Percentiles rank a stretch among this genome's conserved stretches.
Conservation (phyloP, 2,113 vertebrate genomes). For the Variabilichromis moorii region DNA sequence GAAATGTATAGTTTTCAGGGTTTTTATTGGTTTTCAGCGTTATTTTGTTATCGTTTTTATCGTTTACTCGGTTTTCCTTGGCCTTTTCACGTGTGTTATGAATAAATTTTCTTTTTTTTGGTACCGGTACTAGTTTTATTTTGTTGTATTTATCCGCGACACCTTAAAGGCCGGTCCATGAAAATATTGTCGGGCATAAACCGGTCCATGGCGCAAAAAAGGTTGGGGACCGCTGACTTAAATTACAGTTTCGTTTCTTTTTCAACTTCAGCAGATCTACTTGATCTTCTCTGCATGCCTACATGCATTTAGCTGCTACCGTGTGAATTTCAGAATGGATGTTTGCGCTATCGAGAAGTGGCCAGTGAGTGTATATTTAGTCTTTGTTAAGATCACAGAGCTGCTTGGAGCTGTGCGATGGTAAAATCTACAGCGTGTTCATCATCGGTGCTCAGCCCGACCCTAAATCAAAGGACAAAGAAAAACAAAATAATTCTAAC, state of each 20-base stretch:
- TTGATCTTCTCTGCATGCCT: neutral
- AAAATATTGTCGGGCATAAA: no score
- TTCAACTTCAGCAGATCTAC: neutral
- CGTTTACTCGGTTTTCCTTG: no score
- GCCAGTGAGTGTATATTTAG: neutral
- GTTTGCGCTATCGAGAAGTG: neutral
- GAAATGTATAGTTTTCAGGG: no score
- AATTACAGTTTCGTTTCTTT: neutral
- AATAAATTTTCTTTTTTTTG: no score
- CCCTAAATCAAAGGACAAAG: neutral
- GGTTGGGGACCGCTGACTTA: neutral
- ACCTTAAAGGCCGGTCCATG: no score
- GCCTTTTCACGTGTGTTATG: no score
- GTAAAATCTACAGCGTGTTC: accelerated
- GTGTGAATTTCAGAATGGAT: neutral
- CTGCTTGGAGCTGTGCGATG: neutral
- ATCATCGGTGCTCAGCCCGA: accelerated
- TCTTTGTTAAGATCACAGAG: neutral
- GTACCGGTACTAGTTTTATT: no score
- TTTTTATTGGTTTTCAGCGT: no score
- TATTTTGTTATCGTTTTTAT: no score
- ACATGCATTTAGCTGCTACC: neutral
- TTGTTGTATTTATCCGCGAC: no score
- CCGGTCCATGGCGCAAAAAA: no score
- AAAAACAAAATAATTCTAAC: neutral